These are phyloP conservation scores for Ormyrus labotus DNA, from an alignment of 2,888 invertebrate genomes.

Conservation along the genomic window DNA sequence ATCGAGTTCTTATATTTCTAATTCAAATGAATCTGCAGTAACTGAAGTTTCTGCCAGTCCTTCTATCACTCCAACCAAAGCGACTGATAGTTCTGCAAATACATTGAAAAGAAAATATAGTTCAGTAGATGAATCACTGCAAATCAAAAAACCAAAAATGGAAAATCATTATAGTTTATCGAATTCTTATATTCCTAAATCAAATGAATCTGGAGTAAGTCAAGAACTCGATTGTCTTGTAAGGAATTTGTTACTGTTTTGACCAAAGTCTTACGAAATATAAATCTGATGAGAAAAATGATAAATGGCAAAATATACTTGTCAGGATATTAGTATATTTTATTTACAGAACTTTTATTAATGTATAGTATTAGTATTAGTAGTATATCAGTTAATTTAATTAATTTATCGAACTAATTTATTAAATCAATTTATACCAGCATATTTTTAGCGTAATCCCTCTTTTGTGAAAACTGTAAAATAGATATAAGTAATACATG, in stretches of 20 bases:
- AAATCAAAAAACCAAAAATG: neutral
- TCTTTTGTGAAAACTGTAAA: no score
- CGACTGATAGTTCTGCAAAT: neutral
- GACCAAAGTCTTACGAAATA: neutral
- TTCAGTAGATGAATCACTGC: neutral
- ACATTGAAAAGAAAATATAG: neutral
- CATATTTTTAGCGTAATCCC: no score
- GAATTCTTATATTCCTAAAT: neutral
- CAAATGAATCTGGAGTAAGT: slow-evolving; percentile 6
- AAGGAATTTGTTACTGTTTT: neutral
- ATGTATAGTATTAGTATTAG: no score
- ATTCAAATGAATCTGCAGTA: no score
- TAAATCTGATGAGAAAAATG: neutral
- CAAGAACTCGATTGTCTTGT: neutral
- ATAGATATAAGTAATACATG: no score
- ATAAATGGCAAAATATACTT: slow-evolving; percentile 5
- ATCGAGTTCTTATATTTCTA: no score
- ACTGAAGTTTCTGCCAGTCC: no score
- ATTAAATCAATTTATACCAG: no score
- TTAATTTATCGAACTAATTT: no score
- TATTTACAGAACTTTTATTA: no score
- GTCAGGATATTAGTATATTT: neutral
- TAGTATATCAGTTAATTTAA: no score
- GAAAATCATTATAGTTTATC: no score
- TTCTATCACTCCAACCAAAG: neutral